Conservation (phyloP, 2,113 vertebrate genomes). For the Oophaga pumilio region DNA sequence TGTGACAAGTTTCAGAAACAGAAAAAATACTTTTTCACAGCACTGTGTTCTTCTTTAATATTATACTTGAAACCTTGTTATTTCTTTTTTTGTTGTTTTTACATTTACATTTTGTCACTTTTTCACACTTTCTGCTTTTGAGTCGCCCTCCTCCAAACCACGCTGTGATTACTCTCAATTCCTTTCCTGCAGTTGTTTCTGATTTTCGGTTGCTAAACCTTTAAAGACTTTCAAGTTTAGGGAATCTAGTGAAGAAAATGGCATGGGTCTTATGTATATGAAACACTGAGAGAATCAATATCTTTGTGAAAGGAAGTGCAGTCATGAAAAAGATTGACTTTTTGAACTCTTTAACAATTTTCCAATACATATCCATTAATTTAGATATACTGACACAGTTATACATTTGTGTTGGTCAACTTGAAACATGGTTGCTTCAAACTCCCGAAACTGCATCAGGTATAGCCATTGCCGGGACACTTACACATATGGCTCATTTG, state of each 20-base stretch:
- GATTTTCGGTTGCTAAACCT: background rate
- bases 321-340: constrained; percentile 1
- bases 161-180: background rate
- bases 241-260: background rate
- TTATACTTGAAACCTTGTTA: background rate
- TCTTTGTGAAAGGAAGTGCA: background rate
- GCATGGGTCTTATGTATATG: background rate
- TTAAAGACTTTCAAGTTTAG: background rate
- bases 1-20: too few relatives aligned
- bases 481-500: background rate
- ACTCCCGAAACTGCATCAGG: background rate
- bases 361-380: background rate
- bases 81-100: background rate
- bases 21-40: too few relatives aligned
- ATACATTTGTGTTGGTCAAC: background rate
- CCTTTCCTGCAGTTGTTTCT: background rate
- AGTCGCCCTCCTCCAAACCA: background rate
- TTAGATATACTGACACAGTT: background rate
- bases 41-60: background rate
- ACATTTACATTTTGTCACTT: background rate
- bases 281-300: constrained; percentile 3
- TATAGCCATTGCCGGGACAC: background rate
- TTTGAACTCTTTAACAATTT: background rate
- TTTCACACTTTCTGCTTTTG: background rate
- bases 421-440: background rate